phyloP scores from a whole-genome alignment of 2,113 vertebrate species.

The Notothenia coriiceps region DNA sequence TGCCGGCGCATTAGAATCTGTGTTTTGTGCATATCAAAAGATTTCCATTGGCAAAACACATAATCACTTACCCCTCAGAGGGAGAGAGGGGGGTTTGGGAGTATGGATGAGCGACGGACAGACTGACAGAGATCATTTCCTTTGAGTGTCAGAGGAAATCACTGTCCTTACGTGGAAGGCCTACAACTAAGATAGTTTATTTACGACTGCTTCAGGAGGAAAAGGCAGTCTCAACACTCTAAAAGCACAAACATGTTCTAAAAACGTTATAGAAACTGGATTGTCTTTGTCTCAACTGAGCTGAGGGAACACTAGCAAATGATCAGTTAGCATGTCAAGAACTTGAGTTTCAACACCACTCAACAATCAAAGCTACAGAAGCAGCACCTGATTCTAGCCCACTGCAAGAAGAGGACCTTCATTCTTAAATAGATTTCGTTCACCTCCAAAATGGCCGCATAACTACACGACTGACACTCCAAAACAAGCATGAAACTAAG shows the following conservation, averaged over 20 bases:
- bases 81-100: slow-evolving; percentile 22
- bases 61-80: slow-evolving; percentile 80
- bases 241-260: background rate
- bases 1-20: slow-evolving; percentile 79
- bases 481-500: too few species aligned
- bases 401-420: background rate
- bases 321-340: background rate
- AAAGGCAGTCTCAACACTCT: too few species aligned
- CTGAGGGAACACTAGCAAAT: background rate
- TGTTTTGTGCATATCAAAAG: slow-evolving; percentile 86
- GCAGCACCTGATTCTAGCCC: background rate
- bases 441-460: too few species aligned
- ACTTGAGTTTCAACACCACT: background rate
- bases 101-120: slow-evolving; percentile 35
- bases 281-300: background rate
- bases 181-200: too few species aligned
- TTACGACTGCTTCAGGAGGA: too few species aligned
- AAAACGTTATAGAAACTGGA: background rate
- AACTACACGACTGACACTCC: too few species aligned
- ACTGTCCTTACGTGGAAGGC: slow-evolving; percentile 20
- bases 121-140: slow-evolving; percentile 54
- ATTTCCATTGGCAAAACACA: slow-evolving; percentile 82
- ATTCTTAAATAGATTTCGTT: too few species aligned
- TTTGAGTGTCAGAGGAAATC: slow-evolving; percentile 52
- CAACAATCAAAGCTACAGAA: background rate